Percentiles rank a stretch among this genome's conserved stretches.
Evolutionary conservation across 1,140 invertebrate species (phyloP).

Genomic region (Monomorium pharaonis): DNA sequence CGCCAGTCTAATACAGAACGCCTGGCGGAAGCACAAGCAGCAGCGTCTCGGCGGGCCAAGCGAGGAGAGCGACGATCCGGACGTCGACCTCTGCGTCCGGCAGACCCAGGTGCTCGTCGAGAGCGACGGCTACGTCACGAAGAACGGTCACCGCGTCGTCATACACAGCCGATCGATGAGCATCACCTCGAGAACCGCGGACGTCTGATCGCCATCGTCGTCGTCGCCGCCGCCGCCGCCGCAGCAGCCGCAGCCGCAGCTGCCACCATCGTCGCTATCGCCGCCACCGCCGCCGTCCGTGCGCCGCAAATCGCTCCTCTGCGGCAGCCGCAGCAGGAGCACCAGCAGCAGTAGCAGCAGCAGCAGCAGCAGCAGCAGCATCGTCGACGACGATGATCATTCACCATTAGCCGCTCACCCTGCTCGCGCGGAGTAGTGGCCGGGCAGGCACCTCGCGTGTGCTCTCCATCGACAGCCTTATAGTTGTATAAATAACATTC

Average conservation of each 20-base stretch:
- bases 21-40: constrained; percentile 95
- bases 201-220: constrained; percentile 91
- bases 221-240: constrained; percentile 68
- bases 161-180: constrained; percentile 94
- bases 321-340: constrained; percentile 19
- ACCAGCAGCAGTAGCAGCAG: constrained; percentile 15
- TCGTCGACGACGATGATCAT: constrained; percentile 42
- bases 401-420: constrained; percentile 41
- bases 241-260: not conserved
- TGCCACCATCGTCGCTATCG: constrained; percentile 14
- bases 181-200: constrained; percentile 91
- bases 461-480: constrained; percentile 80
- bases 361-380: constrained; percentile 33
- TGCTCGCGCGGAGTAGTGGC: constrained; percentile 61
- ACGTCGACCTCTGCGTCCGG: constrained; percentile 83
- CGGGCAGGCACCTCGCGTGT: constrained; percentile 63
- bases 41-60: constrained; percentile 86
- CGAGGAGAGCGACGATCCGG: constrained; percentile 84
- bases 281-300: constrained; percentile 50
- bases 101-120: constrained; percentile 93
- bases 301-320: constrained; percentile 46
- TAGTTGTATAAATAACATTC: constrained; percentile 81
- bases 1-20: constrained; percentile 96
- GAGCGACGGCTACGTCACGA: constrained; percentile 92
- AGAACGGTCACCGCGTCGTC: constrained; percentile 95